Percentiles rank a stretch among this genome's conserved stretches.
Evolutionary conservation across 2,113 vertebrate species (phyloP).

Genomic region (Numenius arquata): DNA sequence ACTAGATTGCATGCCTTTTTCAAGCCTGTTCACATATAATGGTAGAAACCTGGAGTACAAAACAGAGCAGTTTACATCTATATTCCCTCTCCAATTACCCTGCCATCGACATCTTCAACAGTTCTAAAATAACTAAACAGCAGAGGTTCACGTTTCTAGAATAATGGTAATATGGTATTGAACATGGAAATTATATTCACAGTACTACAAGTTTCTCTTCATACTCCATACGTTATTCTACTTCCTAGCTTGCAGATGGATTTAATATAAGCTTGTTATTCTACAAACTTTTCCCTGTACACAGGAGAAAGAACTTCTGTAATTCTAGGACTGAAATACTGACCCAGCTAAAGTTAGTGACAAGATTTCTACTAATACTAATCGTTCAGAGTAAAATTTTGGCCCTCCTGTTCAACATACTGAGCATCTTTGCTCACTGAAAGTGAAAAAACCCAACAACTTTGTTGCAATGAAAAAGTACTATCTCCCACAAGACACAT

Average conservation of each 20-base stretch:
- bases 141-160: background rate
- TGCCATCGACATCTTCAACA: background rate
- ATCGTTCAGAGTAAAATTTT: background rate
- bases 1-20: conserved; percentile 19
- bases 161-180: background rate
- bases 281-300: background rate
- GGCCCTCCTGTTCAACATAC: background rate
- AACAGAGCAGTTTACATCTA: background rate
- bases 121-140: background rate
- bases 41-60: conserved; percentile 27
- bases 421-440: background rate
- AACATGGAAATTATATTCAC: background rate
- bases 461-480: background rate
- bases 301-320: background rate
- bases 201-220: background rate
- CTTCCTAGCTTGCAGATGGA: background rate
- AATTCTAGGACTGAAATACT: background rate
- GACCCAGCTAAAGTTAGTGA: background rate
- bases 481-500: background rate
- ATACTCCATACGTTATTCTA: background rate
- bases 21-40: conserved; percentile 6
- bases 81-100: background rate
- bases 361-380: background rate
- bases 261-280: conserved; percentile 6
- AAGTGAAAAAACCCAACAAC: background rate